phyloP scores from a whole-genome alignment of 2,797 vertebrate genomes.

The Mycteria americana region DNA sequence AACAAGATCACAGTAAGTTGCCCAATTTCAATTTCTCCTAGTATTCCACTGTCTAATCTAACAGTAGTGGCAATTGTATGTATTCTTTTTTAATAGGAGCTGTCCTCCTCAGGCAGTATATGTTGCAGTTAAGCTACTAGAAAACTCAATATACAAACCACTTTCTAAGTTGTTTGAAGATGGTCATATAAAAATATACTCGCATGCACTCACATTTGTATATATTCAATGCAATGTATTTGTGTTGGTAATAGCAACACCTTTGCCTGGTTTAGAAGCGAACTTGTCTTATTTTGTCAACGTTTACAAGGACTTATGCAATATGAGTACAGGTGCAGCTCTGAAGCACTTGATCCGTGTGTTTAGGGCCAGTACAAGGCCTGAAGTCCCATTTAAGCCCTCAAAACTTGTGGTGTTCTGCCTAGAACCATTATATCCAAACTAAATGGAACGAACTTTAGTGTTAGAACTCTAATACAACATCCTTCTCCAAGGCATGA shows the following conservation, averaged over 20 bases:
- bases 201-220: fast-evolving
- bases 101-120: not conserved
- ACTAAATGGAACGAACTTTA: not conserved
- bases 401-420: not conserved
- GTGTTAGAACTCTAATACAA: not conserved
- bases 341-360: not conserved
- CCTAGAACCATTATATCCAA: not conserved
- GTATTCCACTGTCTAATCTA: not conserved
- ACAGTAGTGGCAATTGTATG: not conserved
- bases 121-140: not conserved
- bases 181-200: not conserved
- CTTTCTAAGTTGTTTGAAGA: not conserved
- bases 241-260: not conserved
- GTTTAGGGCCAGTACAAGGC: not conserved
- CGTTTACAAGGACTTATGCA: not conserved
- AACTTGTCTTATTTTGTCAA: not conserved
- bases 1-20: not conserved
- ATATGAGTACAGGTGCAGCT: not conserved
- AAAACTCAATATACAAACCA: not conserved
- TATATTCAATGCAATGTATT: not conserved
- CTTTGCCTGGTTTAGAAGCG: not conserved
- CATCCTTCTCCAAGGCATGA: not conserved
- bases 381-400: not conserved
- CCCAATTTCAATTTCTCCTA: not conserved
- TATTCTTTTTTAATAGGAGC: not conserved